Base-by-base conservation (phyloP, 1,140 invertebrate species). In the Brachionus calyciflorus region DNA sequence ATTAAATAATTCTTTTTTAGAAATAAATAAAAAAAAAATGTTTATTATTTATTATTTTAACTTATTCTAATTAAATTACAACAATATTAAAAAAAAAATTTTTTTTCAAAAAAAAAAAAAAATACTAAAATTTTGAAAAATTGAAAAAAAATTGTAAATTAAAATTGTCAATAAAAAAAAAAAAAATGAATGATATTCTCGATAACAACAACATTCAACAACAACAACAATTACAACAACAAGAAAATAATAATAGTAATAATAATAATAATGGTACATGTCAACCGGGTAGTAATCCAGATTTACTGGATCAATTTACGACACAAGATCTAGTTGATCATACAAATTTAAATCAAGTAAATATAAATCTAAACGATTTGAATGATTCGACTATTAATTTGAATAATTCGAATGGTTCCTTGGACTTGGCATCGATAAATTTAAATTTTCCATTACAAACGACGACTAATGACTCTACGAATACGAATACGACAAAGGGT, bases 351-450 rank as follows among this genome's bases (percentile, higher is more conserved):
- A 65, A 65, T 21, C 33, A 65, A 44, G 33, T 65, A 0, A 65
- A 65, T 24, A 1, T 65, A 2, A 65, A 65, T 24, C 37, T 65
- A 26, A 46, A 65, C 60, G 60, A 65, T 37, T 37, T 65, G 37
- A 65, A 65, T 37, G 60, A 65, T 37, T 65, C 60, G 55, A 60
- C 55, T 17, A 60, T 60, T 14, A 65, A 65, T 26, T 46, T 65
- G 37, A 65, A 65, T 28, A 65, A 65, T 46, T 65, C 60, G 33
- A 65, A 65, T n/a, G 60, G 60, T 17, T 65, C 60, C 3, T 17
- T 65, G 1, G 60, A 65, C 24, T 28, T 65, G 0, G 60, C 37
- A 24, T 65, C 60, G 12, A 65, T 65, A 24, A 65, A 65, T 24
- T 26, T 65, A 44, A 65, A 65, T 14, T 65, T 65, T 65, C 9